phyloP scores from a whole-genome alignment of 2,888 invertebrate genomes.

The Atethmia centrago region DNA sequence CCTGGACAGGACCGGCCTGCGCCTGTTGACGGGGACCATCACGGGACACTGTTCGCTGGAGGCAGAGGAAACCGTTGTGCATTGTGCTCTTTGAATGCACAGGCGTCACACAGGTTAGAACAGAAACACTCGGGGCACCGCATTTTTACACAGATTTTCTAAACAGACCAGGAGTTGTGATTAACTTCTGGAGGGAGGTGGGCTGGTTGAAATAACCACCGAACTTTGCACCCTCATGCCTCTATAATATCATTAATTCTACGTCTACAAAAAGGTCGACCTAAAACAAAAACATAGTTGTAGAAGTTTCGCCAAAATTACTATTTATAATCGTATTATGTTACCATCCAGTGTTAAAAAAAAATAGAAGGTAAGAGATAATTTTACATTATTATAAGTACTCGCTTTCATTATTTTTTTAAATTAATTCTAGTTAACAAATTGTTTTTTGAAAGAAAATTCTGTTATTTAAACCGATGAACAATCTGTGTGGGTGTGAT shows the following conservation, averaged over 20 bases:
- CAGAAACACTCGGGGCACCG: too few relatives aligned
- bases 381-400: slow-evolving; percentile 19
- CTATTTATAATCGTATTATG: slow-evolving; percentile 3
- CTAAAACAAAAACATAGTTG: background rate
- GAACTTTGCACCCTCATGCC: too few relatives aligned
- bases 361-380: background rate
- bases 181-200: too few relatives aligned
- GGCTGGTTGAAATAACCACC: too few relatives aligned
- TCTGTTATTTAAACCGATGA: background rate
- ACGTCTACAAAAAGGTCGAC: background rate
- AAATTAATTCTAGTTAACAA: background rate
- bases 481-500: slow-evolving; percentile 6
- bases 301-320: background rate
- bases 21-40: too few relatives aligned
- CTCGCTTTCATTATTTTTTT: background rate
- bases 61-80: too few relatives aligned
- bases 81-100: too few relatives aligned
- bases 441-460: background rate
- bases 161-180: too few relatives aligned
- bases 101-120: too few relatives aligned
- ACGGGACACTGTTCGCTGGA: too few relatives aligned
- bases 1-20: too few relatives aligned
- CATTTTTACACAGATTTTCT: too few relatives aligned
- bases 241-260: background rate
- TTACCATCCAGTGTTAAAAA: background rate